Percentiles rank a stretch among this genome's conserved stretches.
phyloP scores from a whole-genome alignment of 2,113 vertebrate genomes.

The Oplegnathus fasciatus region DNA sequence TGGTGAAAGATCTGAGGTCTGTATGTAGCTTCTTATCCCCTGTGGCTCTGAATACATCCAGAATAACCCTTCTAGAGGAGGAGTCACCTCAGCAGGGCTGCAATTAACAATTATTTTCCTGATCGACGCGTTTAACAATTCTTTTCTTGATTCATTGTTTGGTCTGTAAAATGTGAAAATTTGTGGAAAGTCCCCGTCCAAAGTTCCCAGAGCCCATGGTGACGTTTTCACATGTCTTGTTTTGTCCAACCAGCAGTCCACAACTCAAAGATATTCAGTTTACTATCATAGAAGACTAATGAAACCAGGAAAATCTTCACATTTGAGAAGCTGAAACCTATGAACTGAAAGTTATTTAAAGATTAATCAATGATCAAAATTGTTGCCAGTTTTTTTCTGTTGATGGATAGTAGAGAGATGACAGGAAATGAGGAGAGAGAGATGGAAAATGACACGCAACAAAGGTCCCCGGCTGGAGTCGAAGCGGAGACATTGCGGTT shows the following conservation, averaged over 20 bases:
- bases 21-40: neutral
- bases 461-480: neutral
- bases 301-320: neutral
- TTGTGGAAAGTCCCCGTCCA: too few relatives aligned
- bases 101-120: neutral
- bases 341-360: neutral
- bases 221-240: neutral
- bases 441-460: neutral
- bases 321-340: too few relatives aligned
- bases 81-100: neutral
- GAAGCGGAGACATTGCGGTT: neutral
- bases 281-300: neutral
- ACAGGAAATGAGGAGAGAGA: neutral
- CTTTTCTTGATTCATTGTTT: neutral
- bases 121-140: neutral
- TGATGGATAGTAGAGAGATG: too few relatives aligned
- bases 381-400: neutral
- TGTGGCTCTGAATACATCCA: neutral
- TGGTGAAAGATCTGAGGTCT: conserved; percentile 10
- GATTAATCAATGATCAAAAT: neutral
- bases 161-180: neutral
- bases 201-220: too few relatives aligned
- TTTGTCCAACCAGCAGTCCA: too few relatives aligned
- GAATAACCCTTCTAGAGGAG: neutral
- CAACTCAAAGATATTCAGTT: neutral